Conservation (phyloP, 2,797 vertebrate genomes). For the Sebastes cheni region DNA sequence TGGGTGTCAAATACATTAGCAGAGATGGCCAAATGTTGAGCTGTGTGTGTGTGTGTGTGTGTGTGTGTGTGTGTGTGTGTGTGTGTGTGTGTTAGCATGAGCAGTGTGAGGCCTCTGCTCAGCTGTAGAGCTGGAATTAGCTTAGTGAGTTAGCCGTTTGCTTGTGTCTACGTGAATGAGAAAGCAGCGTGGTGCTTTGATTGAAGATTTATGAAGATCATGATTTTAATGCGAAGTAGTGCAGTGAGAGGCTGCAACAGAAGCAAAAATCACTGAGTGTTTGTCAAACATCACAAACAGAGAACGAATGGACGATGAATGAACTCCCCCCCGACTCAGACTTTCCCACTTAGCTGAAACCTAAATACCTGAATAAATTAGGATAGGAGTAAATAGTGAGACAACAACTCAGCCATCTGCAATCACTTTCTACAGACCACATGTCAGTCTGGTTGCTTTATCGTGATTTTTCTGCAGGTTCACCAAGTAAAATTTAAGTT, state of each 20-base stretch:
- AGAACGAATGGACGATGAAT: neutral
- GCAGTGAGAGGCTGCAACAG: neutral
- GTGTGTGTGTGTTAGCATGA: conserved; percentile 64
- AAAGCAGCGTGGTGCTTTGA: conserved; percentile 21
- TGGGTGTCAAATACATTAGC: conserved; percentile 39
- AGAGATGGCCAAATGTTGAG: conserved; percentile 23
- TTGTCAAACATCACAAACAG: neutral
- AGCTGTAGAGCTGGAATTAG: conserved; percentile 10
- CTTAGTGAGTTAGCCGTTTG: conserved; percentile 36
- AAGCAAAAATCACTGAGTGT: neutral
- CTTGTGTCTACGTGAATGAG: conserved; percentile 1
- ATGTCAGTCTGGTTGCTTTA: neutral
- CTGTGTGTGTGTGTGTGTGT: conserved; percentile 17
- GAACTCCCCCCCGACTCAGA: neutral
- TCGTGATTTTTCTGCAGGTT: neutral
- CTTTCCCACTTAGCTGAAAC: conserved; percentile 2
- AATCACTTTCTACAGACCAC: neutral
- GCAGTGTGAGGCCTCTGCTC: conserved; percentile 30
- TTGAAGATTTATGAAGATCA: neutral
- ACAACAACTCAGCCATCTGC: neutral
- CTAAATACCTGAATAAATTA: neutral
- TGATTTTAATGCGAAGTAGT: conserved; percentile 34
- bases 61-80: conserved; percentile 50
- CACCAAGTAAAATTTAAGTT: neutral
- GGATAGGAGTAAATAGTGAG: neutral